phyloP scores from a whole-genome alignment of 1,140 invertebrate genomes.

The Brachionus paranguensis region DNA sequence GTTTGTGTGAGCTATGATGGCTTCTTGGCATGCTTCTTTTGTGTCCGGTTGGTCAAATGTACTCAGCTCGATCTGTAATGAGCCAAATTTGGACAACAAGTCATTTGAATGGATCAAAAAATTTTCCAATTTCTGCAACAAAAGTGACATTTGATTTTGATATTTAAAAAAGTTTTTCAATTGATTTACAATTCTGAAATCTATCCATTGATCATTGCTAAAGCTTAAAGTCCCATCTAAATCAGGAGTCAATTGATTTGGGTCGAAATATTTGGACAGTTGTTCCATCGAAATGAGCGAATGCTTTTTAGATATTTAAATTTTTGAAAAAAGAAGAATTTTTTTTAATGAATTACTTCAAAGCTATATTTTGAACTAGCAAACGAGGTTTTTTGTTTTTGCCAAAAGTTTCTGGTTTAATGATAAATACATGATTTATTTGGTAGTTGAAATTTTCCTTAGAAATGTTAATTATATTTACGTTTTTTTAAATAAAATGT shows the following conservation, averaged over 20 bases:
- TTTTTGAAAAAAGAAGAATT: background rate
- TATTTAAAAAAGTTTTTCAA: background rate
- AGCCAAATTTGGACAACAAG: background rate
- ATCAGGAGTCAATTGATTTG: constrained; percentile 80
- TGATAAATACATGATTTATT: constrained; percentile 76
- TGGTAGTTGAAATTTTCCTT: constrained; percentile 34
- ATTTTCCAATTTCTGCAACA: constrained; percentile 21
- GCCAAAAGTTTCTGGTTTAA: constrained; percentile 99
- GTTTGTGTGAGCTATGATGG: constrained; percentile 15
- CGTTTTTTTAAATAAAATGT: background rate
- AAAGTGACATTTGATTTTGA: no score
- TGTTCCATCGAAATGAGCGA: constrained; percentile 89
- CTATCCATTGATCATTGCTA: constrained; percentile 92
- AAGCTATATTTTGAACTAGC: constrained; percentile 97
- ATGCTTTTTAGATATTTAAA: constrained; percentile 59
- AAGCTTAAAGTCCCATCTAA: constrained; percentile 87
- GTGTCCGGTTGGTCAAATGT: constrained; percentile 14
- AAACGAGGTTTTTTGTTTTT: constrained; percentile 91
- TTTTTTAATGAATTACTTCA: constrained; percentile 57
- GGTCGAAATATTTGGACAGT: constrained; percentile 81
- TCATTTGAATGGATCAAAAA: constrained; percentile 16
- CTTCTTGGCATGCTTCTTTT: constrained; percentile 10
- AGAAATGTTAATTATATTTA: background rate
- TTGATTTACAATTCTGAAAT: constrained; percentile 69
- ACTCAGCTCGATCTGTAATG: constrained; percentile 9